Evolutionary conservation across 2,797 vertebrate genomes (phyloP).

Genomic region (Myiothlypis coronata): DNA sequence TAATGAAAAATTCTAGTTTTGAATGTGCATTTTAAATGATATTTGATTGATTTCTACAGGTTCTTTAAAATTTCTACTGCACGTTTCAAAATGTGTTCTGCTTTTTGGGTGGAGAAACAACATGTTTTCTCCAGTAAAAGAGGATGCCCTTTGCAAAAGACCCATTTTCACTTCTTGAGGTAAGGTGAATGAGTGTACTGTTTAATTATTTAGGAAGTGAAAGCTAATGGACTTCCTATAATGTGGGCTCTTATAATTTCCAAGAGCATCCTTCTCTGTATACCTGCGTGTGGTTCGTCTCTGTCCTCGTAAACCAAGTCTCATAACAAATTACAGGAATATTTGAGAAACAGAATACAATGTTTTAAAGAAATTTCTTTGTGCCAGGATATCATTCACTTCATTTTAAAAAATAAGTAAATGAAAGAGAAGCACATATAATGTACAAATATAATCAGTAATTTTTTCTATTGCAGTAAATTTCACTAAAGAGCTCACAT

Average conservation of each 20-base stretch:
- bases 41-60: not conserved
- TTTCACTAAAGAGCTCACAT: not conserved
- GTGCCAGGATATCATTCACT: not conserved
- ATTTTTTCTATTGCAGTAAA: not conserved
- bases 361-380: not conserved
- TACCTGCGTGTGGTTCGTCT: not conserved
- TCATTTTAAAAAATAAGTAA: not conserved
- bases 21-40: not conserved
- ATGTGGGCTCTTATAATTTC: not conserved
- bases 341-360: not conserved
- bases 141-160: not conserved
- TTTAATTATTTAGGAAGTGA: constrained; percentile 10
- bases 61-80: not conserved
- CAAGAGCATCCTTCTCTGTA: not conserved
- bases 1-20: not conserved
- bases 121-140: not conserved
- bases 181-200: not conserved
- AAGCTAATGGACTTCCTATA: constrained; percentile 30
- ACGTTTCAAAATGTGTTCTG: not conserved
- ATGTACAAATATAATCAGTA: not conserved
- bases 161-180: not conserved
- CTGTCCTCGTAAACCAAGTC: not conserved
- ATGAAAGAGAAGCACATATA: not conserved
- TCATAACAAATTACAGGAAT: not conserved
- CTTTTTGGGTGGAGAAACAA: not conserved